Base-by-base conservation (phyloP, 1,140 invertebrate genomes). In the Araneus ventricosus region DNA sequence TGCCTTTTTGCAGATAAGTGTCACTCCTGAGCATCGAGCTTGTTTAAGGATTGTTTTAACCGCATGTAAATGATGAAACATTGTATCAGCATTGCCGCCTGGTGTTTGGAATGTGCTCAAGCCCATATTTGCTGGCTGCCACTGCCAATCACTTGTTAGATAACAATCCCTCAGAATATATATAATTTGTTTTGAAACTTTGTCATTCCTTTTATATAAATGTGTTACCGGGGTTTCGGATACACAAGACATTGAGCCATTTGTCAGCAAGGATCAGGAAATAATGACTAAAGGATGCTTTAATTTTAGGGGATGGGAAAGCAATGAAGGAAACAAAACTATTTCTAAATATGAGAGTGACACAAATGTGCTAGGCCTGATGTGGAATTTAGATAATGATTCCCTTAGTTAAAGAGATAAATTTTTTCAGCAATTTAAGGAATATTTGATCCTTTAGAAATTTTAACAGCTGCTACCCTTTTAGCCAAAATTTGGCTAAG, bases 1-100 rank as follows among this genome's bases (percentile, higher is more conserved):
- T 45, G 95, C 95, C 0, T 96, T 96, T 94, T 93, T 95, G 24
- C 95, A 96, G 22, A 59, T 59, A 59, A 59, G 57, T 59, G 57
- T 95, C 96, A 0, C n/a, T 14, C 70, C 67, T 7, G 20, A n/a
- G 24, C 39, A 90, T 75, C 37, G 88, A 70, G 39, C 39, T 61
- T 87, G 5, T 61, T 41, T 87, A 41, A 59, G 57, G 30, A 61
- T 63, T 87, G n/a, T 87, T 30, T n/a, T 87, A 59, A 1, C 45
- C 14, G 10, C 22, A 67, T 70, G 30, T 24, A 30, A 39, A 37
- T n/a, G 27, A 59, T 59, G 41, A 70, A 37, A 88, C 27, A 70
- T 22, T 90, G 10, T 61, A 82, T 61, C n/a, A 30, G 0, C 75
- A 89, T 52, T 10, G 37, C 34, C 20, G 61, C 67, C 22, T 79